Conservation (phyloP, 2,797 vertebrate genomes). For the Silurus aristotelis region DNA sequence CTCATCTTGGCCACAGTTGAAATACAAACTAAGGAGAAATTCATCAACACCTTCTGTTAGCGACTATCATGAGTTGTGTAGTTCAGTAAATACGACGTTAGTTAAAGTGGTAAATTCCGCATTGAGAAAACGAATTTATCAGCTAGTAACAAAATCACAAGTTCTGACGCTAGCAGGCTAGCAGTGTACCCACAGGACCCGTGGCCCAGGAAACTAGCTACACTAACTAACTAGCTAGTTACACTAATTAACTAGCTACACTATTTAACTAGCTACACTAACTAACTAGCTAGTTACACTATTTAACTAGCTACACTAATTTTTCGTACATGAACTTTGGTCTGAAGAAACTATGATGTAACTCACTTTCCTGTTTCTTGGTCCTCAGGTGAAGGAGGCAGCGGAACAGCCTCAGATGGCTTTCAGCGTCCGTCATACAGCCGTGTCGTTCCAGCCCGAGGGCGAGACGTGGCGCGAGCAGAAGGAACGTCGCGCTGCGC, state of each 20-base stretch:
- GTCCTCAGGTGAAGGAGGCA: constrained; percentile 82
- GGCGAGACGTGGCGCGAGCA: constrained; percentile 93
- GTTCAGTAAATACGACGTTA: background rate
- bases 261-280: too few species aligned
- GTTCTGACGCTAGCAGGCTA: too few species aligned
- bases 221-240: too few species aligned
- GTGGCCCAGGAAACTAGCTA: too few species aligned
- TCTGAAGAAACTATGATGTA: background rate
- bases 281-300: too few species aligned
- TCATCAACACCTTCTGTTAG: background rate
- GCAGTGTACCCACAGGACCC: too few species aligned
- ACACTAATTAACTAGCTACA: too few species aligned
- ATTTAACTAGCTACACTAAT: too few species aligned
- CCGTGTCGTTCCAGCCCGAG: constrained; percentile 90
- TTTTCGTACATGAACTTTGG: background rate
- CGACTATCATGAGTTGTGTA: background rate
- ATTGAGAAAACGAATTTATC: background rate
- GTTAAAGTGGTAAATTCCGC: background rate
- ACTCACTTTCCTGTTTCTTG: background rate
- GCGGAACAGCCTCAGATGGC: constrained; percentile 85
- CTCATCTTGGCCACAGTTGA: background rate
- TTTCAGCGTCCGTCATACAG: constrained; percentile 85
- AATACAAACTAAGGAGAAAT: background rate
- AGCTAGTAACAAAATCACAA: too few species aligned
- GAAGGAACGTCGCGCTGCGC: constrained; percentile 90